Percentiles rank a stretch among this genome's conserved stretches.
These are phyloP conservation scores for Denticeps clupeoides DNA, from an alignment of 2,797 vertebrate genomes.

Conservation along the genomic window DNA sequence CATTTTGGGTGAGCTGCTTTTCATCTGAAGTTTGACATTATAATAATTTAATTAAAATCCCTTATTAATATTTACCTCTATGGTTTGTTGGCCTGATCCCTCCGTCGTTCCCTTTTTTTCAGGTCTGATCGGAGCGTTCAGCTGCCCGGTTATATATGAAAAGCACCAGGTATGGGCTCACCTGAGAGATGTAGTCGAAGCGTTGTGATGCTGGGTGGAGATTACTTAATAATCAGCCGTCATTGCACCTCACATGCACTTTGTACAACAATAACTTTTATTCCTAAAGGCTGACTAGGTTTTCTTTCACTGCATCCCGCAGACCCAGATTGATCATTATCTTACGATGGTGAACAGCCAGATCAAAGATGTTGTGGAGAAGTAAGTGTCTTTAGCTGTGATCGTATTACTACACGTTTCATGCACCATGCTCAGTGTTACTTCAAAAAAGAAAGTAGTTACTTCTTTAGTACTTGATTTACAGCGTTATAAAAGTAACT, in stretches of 20 bases:
- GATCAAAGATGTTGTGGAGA: conserved; percentile 74
- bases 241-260: too few species aligned
- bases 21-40: neutral
- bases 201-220: too few species aligned
- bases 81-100: neutral
- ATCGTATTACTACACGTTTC: too few species aligned
- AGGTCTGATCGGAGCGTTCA: conserved; percentile 85
- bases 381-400: conserved; percentile 68
- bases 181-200: too few species aligned
- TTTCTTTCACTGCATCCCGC: conserved; percentile 26
- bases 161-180: conserved; percentile 93
- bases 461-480: neutral
- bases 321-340: conserved; percentile 88
- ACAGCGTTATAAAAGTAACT: too few species aligned
- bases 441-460: too few species aligned
- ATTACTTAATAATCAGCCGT: neutral
- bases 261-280: too few species aligned
- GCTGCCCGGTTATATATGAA: conserved; percentile 86
- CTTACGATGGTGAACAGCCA: conserved; percentile 75
- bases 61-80: too few species aligned
- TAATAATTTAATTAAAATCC: too few species aligned
- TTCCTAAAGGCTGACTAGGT: neutral
- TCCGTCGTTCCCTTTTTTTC: conserved; percentile 17
- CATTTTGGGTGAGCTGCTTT: conserved; percentile 79
- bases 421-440: too few species aligned